phyloP scores from a whole-genome alignment of 2,113 vertebrate species.

The Oenanthe oenanthe region DNA sequence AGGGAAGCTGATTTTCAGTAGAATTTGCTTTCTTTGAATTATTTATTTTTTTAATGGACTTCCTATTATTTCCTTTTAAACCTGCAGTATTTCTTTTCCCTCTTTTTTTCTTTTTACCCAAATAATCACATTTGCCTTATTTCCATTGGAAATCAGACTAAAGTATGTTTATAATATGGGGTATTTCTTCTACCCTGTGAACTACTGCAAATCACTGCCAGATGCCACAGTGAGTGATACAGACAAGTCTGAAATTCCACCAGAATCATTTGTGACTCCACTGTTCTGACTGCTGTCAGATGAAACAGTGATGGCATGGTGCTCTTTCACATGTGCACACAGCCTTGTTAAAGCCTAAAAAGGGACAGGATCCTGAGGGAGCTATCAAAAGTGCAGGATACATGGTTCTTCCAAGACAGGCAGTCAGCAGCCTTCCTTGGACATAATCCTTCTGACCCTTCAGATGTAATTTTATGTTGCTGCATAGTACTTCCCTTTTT shows the following conservation, averaged over 20 bases:
- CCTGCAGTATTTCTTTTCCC: background rate
- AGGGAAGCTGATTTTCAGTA: background rate
- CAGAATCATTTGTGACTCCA: background rate
- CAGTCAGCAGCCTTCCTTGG: background rate
- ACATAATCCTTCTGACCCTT: background rate
- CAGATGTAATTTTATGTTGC: background rate
- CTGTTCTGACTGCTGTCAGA: background rate
- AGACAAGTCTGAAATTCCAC: background rate
- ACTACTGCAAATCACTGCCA: background rate
- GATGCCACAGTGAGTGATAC: background rate
- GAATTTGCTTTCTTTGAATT: background rate
- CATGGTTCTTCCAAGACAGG: background rate
- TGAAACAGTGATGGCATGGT: background rate
- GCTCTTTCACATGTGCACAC: fast-evolving
- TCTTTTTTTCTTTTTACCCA: background rate
- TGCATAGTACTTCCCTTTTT: background rate
- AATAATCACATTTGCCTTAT: background rate
- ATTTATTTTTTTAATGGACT: background rate
- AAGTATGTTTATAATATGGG: background rate
- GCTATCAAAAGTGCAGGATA: background rate
- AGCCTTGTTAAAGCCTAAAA: background rate
- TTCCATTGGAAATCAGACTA: background rate
- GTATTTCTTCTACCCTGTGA: background rate
- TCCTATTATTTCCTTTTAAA: background rate
- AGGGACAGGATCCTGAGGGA: background rate